Evolutionary conservation across 1,140 invertebrate species (phyloP).

Genomic region (Steinernema feltiae): DNA sequence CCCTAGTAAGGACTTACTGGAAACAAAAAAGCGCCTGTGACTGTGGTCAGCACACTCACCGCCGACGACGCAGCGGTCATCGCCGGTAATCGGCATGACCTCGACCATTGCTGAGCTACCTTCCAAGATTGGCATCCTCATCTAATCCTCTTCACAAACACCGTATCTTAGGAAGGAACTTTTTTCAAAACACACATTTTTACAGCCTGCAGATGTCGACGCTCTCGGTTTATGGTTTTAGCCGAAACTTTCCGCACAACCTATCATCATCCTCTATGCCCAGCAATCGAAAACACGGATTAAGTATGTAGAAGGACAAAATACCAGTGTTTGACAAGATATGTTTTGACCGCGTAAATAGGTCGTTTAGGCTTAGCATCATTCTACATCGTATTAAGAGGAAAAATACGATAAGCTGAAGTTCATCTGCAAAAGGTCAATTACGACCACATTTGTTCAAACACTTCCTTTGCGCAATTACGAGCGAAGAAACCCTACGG

Average conservation of each 20-base stretch:
- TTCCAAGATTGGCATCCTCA: neutral
- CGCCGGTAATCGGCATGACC: neutral
- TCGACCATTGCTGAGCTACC: neutral
- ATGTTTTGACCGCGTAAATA: no score
- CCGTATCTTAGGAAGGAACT: neutral
- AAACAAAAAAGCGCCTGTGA: neutral
- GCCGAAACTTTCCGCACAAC: no score
- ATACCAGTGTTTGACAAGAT: no score
- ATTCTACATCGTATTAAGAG: no score
- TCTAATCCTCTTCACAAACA: neutral
- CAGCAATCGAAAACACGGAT: no score
- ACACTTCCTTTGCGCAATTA: neutral
- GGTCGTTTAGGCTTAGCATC: no score
- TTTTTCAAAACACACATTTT: neutral
- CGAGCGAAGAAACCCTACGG: neutral
- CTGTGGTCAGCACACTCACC: neutral
- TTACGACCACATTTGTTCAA: neutral
- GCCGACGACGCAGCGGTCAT: neutral
- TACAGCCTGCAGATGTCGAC: no score
- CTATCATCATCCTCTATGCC: no score
- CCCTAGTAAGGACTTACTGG: neutral
- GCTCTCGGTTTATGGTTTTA: neutral
- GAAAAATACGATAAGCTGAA: neutral
- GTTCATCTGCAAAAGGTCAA: neutral
- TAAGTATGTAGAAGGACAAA: no score